A percentile compares a stretch with the other conserved stretches of the same genome.
Evolutionary conservation across 2,888 invertebrate genomes (phyloP).

Genomic region (Noctua pronuba): DNA sequence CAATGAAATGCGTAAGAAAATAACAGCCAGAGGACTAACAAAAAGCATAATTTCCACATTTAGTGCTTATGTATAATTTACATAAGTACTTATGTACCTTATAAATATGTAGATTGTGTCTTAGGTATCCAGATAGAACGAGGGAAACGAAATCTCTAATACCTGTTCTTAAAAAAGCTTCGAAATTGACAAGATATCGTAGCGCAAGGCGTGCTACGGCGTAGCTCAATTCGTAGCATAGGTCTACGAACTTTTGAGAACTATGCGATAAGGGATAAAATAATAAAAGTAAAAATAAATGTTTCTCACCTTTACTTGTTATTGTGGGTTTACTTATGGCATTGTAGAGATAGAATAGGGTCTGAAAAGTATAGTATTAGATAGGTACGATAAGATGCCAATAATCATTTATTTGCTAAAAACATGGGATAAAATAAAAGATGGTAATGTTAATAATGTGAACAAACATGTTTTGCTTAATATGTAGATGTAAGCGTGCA

Average conservation of each 20-base stretch:
- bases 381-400: background rate
- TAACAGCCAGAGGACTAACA: background rate
- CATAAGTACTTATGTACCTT: background rate
- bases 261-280: background rate
- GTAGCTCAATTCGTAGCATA: constrained; percentile 28
- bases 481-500: too few relatives aligned
- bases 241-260: constrained; percentile 13
- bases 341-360: background rate
- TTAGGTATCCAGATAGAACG: background rate
- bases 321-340: too few relatives aligned
- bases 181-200: background rate
- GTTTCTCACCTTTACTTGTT: background rate
- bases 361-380: background rate
- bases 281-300: background rate
- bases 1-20: background rate
- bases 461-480: too few relatives aligned
- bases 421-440: too few relatives aligned
- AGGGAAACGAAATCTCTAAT: background rate
- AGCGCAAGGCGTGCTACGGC: constrained; percentile 27
- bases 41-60: constrained; percentile 1
- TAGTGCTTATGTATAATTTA: background rate
- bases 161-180: background rate
- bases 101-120: background rate
- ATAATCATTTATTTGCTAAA: too few relatives aligned
- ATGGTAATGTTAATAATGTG: too few relatives aligned